Evolutionary conservation across 2,113 vertebrate genomes (phyloP), one percentile per base, ranked within the genome.

Genomic region (Gambusia holbrooki): DNA sequence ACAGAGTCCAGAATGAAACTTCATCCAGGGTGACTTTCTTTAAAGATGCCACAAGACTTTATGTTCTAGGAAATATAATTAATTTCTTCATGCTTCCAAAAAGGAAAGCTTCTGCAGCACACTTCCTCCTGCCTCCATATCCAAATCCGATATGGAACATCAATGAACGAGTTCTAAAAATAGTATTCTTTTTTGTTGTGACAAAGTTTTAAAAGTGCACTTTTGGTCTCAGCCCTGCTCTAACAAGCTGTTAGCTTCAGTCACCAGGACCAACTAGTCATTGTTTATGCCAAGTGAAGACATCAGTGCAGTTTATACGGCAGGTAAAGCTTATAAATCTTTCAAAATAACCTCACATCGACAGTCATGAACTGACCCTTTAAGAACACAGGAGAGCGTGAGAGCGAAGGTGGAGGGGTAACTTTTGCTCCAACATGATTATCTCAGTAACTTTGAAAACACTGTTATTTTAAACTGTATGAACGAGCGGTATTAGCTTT

Each of bases 391-490:
- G 79, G 84, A 84, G 88, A 86, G 80, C 37, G 68, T 54, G 69
- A 67, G 60, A 68, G 78, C 15, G 61, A 72, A 32, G 45, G 45
- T 69, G 19, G 25, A 60, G 71, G 65, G 60, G 68, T 17, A 8
- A 58, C 69, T 90, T 84, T 77, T 60, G 83, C 79, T 82, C 76
- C 84, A 86, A 89, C 77, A 74, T 84, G 87, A 89, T 87, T 89
- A 86, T 84, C 90, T 91, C 83, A 90, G 84, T 85, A 89, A 88
- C 88, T 89, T 89, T 86, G 69, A 88, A 89, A 93, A 89, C 84
- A 70, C 88, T 91, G 92, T 93, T 89, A 89, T 88, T 90, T 93
- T 92, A 92, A 90, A 89, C 84, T 78, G 77, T 81, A 79, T 79
- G 79, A 86, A 86, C 70, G 75, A 80, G 72, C 69, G 62, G 89